These are phyloP conservation scores for Pseudorhiza aurosa DNA, from an alignment of 30 jellyfish, hydroid and myxozoan genomes.

Conservation along the genomic window DNA sequence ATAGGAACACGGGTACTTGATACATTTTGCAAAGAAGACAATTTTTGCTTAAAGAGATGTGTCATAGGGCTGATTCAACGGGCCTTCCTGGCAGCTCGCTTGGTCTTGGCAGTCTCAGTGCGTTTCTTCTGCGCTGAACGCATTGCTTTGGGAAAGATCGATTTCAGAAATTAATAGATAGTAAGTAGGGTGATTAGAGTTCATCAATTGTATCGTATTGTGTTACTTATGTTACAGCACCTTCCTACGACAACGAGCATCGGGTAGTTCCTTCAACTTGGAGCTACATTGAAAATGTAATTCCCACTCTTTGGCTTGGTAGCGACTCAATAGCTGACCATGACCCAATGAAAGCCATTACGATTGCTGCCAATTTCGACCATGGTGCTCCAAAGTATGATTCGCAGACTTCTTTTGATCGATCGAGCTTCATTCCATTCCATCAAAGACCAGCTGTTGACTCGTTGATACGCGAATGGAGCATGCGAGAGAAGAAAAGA, in stretches of 20 bases:
- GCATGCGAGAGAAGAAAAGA: conserved; percentile 54
- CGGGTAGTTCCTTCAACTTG: conserved; percentile 74
- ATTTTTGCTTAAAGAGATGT: no score
- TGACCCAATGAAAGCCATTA: conserved; percentile 30
- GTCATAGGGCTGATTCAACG: no score
- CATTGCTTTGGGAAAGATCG: no score
- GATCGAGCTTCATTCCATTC: conserved; percentile 42
- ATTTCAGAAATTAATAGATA: no score
- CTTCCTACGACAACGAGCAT: conserved; percentile 47
- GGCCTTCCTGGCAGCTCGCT: no score
- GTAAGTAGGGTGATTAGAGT: no score
- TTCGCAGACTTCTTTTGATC: conserved; percentile 20
- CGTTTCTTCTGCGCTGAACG: no score
- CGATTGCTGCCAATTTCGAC: conserved; percentile 16
- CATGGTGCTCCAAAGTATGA: conserved; percentile 48
- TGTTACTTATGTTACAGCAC: conserved; percentile 44
- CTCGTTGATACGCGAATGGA: conserved; percentile 40
- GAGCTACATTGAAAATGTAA: conserved; percentile 63
- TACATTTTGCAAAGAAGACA: no score
- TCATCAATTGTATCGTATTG: no score
- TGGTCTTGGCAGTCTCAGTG: no score
- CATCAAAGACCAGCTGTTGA: conserved; percentile 50
- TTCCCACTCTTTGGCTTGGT: conserved; percentile 58
- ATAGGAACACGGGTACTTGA: no score
- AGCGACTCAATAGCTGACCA: conserved; percentile 4